Evolutionary conservation across 2,888 invertebrate species (phyloP), one percentile per base, ranked within the genome.

Genomic region (Xestia rhomboidea): DNA sequence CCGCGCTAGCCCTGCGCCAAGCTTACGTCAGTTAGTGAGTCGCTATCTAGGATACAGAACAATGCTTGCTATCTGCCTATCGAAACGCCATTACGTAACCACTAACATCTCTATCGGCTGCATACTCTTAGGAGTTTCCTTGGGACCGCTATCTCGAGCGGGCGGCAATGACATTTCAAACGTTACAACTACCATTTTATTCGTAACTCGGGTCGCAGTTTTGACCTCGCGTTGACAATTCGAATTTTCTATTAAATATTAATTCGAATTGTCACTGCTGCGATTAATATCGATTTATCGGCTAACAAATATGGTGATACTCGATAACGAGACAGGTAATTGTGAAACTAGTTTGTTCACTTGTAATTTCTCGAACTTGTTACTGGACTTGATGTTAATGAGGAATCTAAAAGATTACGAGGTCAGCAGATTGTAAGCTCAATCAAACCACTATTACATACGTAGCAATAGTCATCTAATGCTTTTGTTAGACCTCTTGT

Each of bases 41-140:
- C 73, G 76, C 87, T 89, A 90, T 89, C 91, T 90, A 86, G 92
- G 91, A 93, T 92, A 92, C 89, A 91, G 93, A 95, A 95, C 95
- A 94, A 95, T 95, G 91, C 93, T 91, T 91, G 88, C 90, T 92
- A 91, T 91, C 92, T 89, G 84, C 91, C 90, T 90, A 93, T 94
- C 91, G 92, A 91, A 91, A 91, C 92, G 90, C 88, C 86, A 89
- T 94, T 94, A 91, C 94, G 93, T 93, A 94, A 95, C 90, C 93
- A 93, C 93, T 92, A 91, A 94, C 93, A 91, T 93, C 93, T 94
- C 92, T 92, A 93, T 93, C 91, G 74, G 71, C 51, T 72, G 82
- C 80, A 79, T 68, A 60, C 46, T 21, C 46, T 18, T 15, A 73
- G 73, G 78, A 81, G 84, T 89, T 87, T 88, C 89, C 87, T 89